phyloP scores from a whole-genome alignment of 2,113 vertebrate species.

The Thalassarche chlororhynchos region DNA sequence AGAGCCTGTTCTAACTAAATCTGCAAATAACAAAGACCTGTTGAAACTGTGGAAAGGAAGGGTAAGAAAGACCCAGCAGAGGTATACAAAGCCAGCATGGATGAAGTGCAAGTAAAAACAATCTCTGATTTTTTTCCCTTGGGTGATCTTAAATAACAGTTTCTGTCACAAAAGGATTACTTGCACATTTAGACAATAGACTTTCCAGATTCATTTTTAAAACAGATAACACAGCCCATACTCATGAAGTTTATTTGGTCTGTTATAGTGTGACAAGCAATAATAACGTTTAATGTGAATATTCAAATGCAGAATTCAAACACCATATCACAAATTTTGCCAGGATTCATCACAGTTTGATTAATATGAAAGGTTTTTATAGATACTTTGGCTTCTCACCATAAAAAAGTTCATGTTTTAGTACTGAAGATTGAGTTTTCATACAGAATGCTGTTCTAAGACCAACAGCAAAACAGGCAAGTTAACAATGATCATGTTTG shows the following conservation, averaged over 20 bases:
- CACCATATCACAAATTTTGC: not conserved
- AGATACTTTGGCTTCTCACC: not conserved
- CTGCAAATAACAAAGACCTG: not conserved
- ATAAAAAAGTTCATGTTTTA: not conserved
- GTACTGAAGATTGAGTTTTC: not conserved
- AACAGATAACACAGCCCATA: not conserved
- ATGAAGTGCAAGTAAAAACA: not conserved
- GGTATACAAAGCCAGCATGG: not conserved
- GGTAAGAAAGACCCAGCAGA: not conserved
- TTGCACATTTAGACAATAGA: not conserved
- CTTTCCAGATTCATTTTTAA: not conserved
- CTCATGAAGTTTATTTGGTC: not conserved
- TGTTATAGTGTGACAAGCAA: not conserved
- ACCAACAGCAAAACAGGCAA: not conserved
- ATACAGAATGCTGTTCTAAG: not conserved
- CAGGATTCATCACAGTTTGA: not conserved
- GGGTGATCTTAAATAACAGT: not conserved
- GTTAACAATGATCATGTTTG: not conserved
- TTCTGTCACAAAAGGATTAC: not conserved
- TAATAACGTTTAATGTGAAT: not conserved
- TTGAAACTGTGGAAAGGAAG: not conserved
- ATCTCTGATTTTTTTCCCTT: not conserved
- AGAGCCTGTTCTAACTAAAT: not conserved
- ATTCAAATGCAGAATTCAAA: not conserved
- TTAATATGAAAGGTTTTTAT: not conserved